Percentiles rank a stretch among this genome's conserved stretches.
Evolutionary conservation across 2,113 vertebrate genomes (phyloP).

Genomic region (Herpailurus yagouaroundi): DNA sequence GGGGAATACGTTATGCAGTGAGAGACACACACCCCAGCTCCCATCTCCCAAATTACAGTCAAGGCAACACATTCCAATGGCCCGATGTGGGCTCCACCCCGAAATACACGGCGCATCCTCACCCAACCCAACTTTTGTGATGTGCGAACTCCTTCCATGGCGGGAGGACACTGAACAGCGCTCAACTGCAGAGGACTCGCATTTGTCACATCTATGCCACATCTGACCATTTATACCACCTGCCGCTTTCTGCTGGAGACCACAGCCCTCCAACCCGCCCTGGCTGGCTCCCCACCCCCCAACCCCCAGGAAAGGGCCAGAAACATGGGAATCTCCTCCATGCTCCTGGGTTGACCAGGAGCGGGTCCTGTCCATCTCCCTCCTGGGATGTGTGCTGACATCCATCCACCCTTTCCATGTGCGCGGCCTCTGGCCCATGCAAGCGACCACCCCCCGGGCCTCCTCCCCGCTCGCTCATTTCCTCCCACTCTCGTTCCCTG

Average conservation of each 20-base stretch:
- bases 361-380: accelerated
- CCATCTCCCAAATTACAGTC: background rate
- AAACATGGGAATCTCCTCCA: background rate
- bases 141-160: background rate
- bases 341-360: background rate
- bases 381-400: background rate
- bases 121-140: background rate
- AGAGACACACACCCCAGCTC: background rate
- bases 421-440: background rate
- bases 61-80: background rate
- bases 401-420: background rate
- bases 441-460: background rate
- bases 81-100: background rate
- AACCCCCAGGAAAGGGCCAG: background rate
- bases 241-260: background rate
- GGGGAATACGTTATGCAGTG: background rate
- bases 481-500: background rate
- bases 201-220: background rate
- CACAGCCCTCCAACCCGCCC: background rate
- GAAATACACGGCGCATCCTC: background rate
- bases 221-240: background rate
- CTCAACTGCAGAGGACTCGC: background rate
- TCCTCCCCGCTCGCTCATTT: too few species aligned
- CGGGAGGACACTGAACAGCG: background rate
- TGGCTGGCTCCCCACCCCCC: background rate